phyloP scores from a whole-genome alignment of 2,113 vertebrate species.

The Apeltes quadracus region DNA sequence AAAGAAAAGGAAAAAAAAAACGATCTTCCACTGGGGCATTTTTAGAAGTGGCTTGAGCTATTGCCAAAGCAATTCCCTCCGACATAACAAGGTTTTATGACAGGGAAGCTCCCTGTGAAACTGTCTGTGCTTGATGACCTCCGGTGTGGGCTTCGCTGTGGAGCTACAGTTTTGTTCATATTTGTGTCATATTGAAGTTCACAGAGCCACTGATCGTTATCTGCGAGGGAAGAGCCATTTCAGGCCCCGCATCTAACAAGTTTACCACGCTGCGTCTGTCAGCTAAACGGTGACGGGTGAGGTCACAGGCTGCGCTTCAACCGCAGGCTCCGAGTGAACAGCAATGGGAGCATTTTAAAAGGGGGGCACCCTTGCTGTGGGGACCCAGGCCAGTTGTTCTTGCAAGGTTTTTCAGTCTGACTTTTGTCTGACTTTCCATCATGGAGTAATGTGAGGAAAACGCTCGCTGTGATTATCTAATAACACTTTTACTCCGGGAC shows the following conservation, averaged over 20 bases:
- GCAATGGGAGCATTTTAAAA: conserved; percentile 63
- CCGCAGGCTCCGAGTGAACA: conserved; percentile 58
- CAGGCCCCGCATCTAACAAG: conserved; percentile 63
- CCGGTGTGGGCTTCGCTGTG: conserved; percentile 48
- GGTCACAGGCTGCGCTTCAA: conserved; percentile 65
- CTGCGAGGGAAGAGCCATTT: conserved; percentile 66
- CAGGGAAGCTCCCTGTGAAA: conserved; percentile 65
- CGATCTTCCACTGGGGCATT: conserved; percentile 55
- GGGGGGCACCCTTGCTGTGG: conserved; percentile 47
- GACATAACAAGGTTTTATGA: conserved; percentile 79
- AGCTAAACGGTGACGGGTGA: conserved; percentile 75
- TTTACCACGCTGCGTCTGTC: conserved; percentile 74
- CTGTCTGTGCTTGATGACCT: conserved; percentile 68
- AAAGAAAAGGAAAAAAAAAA: conserved; percentile 54
- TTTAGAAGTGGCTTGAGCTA: conserved; percentile 68
- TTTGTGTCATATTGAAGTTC: conserved; percentile 74
- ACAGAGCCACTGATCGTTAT: conserved; percentile 77
- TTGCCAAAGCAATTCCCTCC: conserved; percentile 68
- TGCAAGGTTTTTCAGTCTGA: conserved; percentile 38
- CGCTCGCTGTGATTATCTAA: conserved; percentile 18
- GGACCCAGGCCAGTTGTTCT: conserved; percentile 62
- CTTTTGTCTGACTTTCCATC: conserved; percentile 53
- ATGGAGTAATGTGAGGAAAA: conserved; percentile 50
- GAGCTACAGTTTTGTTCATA: conserved; percentile 70
- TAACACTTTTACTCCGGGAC: conserved; percentile 11